These are phyloP conservation scores for Hippocampus mohnikei DNA, from an alignment of 2,113 vertebrate genomes.

Conservation along the genomic window DNA sequence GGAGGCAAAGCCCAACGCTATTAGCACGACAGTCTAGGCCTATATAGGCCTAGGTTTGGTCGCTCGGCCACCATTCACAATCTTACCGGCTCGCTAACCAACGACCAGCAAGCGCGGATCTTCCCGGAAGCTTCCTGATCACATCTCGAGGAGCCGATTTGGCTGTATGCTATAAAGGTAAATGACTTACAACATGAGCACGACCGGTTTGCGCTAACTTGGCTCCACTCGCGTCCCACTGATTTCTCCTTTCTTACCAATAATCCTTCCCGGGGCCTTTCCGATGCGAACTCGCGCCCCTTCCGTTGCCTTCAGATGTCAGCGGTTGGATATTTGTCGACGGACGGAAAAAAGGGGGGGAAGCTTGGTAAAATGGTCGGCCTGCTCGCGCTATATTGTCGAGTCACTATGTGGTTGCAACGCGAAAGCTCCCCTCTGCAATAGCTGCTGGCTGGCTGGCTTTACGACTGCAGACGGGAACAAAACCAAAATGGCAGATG, in stretches of 20 bases:
- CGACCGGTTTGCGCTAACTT: slow-evolving; percentile 8
- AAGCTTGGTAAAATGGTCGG: slow-evolving; percentile 40
- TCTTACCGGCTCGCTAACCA: slow-evolving; percentile 55
- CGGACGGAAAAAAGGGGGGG: slow-evolving; percentile 19
- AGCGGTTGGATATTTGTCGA: slow-evolving; percentile 33
- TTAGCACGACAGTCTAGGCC: slow-evolving; percentile 35
- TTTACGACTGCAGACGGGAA: slow-evolving; percentile 74
- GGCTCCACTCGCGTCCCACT: slow-evolving; percentile 59
- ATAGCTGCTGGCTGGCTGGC: slow-evolving; percentile 54
- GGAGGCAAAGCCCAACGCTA: slow-evolving; percentile 39
- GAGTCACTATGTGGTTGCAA: slow-evolving; percentile 73
- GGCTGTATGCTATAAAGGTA: neutral
- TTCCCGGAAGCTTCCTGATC: slow-evolving; percentile 14
- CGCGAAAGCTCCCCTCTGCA: slow-evolving; percentile 48
- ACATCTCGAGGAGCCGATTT: neutral
- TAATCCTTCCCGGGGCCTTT: slow-evolving; percentile 79
- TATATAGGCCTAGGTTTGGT: slow-evolving; percentile 41
- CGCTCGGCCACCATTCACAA: slow-evolving; percentile 53
- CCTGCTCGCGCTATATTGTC: slow-evolving; percentile 67
- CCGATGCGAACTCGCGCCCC: slow-evolving; percentile 76
- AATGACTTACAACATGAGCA: neutral
- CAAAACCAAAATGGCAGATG: slow-evolving; percentile 84
- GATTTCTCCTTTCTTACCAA: slow-evolving; percentile 74
- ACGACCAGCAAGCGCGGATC: slow-evolving; percentile 3
- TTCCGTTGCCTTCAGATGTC: slow-evolving; percentile 53